phyloP scores from a whole-genome alignment of 2,888 invertebrate species.

The Lochmaea crataegi region DNA sequence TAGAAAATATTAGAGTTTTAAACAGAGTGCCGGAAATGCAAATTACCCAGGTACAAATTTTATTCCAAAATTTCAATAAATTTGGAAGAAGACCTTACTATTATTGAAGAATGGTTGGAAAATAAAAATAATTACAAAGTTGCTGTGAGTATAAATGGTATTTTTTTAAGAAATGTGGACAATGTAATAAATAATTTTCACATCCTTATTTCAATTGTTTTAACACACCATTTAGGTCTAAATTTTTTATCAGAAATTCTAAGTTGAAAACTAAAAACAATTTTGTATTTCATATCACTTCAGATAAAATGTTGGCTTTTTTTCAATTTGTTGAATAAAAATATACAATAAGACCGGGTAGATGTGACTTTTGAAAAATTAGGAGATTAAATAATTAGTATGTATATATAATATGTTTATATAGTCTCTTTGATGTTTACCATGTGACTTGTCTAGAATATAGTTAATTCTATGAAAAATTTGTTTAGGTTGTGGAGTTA shows the following conservation, averaged over 20 bases:
- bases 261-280: conserved; percentile 2
- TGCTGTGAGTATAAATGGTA: neutral
- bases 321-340: conserved; percentile 1
- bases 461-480: neutral
- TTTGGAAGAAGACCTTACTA: neutral
- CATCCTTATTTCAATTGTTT: neutral
- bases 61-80: neutral
- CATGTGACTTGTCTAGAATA: neutral
- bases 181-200: neutral
- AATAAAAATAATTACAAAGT: conserved; percentile 2
- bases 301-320: no score
- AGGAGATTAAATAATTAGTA: neutral
- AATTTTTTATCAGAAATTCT: neutral
- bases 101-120: conserved; percentile 1
- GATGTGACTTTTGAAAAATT: no score
- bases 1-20: neutral
- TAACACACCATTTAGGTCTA: neutral
- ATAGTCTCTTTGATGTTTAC: neutral
- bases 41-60: neutral
- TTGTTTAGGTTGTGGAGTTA: conserved; percentile 4
- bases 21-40: conserved; percentile 1
- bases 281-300: neutral
- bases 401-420: neutral
- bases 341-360: neutral
- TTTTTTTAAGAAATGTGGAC: neutral